Evolutionary conservation across 1,140 invertebrate genomes (phyloP).

Genomic region (Drosophila insularis): DNA sequence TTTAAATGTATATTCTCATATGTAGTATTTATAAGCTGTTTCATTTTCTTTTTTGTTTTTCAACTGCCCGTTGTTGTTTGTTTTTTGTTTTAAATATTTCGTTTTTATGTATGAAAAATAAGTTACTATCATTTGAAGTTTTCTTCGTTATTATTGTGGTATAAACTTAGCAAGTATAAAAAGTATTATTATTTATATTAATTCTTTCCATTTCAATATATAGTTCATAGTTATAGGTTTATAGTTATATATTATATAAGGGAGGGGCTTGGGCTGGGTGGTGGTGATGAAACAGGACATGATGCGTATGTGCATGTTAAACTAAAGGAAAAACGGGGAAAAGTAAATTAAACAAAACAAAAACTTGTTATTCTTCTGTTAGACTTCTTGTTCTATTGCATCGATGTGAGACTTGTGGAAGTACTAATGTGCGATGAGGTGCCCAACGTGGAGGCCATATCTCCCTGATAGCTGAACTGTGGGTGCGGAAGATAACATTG

Average conservation of each 20-base stretch:
- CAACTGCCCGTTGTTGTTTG: slow-evolving; percentile 26
- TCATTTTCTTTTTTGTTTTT: slow-evolving; percentile 29
- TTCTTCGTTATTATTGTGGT: slow-evolving; percentile 60
- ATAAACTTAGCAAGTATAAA: slow-evolving; percentile 61
- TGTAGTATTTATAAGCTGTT: slow-evolving; percentile 70
- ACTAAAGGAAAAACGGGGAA: slow-evolving; percentile 2
- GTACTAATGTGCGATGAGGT: slow-evolving; percentile 82
- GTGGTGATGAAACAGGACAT: slow-evolving; percentile 65
- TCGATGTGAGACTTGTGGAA: slow-evolving; percentile 81
- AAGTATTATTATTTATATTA: slow-evolving; percentile 48
- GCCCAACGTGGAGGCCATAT: slow-evolving; percentile 84
- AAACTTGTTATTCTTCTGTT: slow-evolving; percentile 27
- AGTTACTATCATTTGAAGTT: slow-evolving; percentile 69
- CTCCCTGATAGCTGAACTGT: slow-evolving; percentile 87
- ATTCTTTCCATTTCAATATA: slow-evolving; percentile 65
- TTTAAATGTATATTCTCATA: slow-evolving; percentile 65
- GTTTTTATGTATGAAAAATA: slow-evolving; percentile 62
- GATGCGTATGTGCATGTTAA: slow-evolving; percentile 54
- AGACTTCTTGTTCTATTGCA: slow-evolving; percentile 78
- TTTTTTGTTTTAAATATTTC: slow-evolving; percentile 27
- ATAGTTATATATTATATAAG: slow-evolving; percentile 48
- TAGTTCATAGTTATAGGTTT: slow-evolving; percentile 62
- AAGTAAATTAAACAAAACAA: slow-evolving; percentile 21
- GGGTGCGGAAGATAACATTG: not conserved
- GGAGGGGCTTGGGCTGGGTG: not conserved